Evolutionary conservation across 2,113 vertebrate genomes (phyloP).

Genomic region (Mirza zaza): DNA sequence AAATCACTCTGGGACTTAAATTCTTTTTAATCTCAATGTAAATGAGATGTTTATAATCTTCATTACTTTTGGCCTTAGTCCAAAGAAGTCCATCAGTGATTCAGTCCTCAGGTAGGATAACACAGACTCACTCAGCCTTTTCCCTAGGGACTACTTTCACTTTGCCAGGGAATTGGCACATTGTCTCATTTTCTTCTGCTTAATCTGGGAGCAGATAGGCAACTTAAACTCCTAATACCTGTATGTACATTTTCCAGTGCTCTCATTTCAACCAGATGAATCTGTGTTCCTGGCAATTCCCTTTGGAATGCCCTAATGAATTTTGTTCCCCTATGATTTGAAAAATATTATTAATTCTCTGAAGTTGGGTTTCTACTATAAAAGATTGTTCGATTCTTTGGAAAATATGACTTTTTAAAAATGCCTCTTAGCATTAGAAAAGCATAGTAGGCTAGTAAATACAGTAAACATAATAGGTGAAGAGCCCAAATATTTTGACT

Average conservation of each 20-base stretch:
- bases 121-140: background rate
- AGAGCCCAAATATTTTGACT: background rate
- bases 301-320: background rate
- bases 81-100: background rate
- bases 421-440: background rate
- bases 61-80: background rate
- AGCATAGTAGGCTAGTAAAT: background rate
- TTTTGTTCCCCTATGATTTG: background rate
- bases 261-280: background rate
- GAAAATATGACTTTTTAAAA: background rate
- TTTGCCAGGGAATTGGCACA: background rate
- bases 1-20: background rate
- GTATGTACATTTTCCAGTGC: background rate
- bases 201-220: background rate
- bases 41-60: conserved; percentile 15
- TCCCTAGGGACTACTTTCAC: background rate
- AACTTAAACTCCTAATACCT: background rate
- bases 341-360: conserved; percentile 33
- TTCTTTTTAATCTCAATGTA: background rate
- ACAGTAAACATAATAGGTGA: background rate
- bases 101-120: background rate
- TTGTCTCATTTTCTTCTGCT: background rate
- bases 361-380: background rate
- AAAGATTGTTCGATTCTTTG: conserved; percentile 33
- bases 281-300: background rate